These are phyloP conservation scores for Anas georgica DNA, from an alignment of 2,797 vertebrate genomes.

Conservation along the genomic window DNA sequence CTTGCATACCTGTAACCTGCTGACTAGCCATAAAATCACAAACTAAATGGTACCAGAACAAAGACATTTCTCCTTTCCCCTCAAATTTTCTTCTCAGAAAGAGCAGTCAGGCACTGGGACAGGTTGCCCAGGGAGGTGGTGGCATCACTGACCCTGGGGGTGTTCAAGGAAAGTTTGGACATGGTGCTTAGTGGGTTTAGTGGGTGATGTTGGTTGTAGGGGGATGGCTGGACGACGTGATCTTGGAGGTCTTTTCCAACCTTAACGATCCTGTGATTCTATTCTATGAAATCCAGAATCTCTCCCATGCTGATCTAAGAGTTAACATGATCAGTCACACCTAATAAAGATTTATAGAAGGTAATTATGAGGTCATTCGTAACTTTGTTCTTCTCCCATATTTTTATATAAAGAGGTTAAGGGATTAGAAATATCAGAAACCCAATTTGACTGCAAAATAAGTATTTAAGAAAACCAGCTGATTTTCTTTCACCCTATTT, in stretches of 20 bases:
- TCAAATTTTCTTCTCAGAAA: background rate
- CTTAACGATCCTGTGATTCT: too few species aligned
- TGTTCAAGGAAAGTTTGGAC: too few species aligned
- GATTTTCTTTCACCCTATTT: slow-evolving; percentile 47
- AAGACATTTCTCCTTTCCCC: background rate
- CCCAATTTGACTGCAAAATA: slow-evolving; percentile 53
- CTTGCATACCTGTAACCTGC: background rate
- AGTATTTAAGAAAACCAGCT: slow-evolving; percentile 62
- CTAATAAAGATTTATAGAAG: slow-evolving; percentile 37
- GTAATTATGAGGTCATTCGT: background rate
- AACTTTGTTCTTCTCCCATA: slow-evolving; percentile 7
- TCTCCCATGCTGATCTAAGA: background rate
- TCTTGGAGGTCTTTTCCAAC: too few species aligned
- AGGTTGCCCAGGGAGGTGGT: too few species aligned
- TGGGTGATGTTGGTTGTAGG: too few species aligned
- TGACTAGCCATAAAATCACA: background rate
- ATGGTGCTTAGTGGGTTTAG: too few species aligned
- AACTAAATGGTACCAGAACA: background rate
- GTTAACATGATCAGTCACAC: background rate
- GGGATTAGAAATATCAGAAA: slow-evolving; percentile 69
- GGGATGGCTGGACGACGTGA: too few species aligned
- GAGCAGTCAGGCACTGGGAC: too few species aligned
- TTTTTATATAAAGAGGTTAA: slow-evolving; percentile 56
- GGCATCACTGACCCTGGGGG: too few species aligned
- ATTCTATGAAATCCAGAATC: background rate